Evolutionary conservation across 2,113 vertebrate species (phyloP).

Genomic region (Callopanchax toddi): DNA sequence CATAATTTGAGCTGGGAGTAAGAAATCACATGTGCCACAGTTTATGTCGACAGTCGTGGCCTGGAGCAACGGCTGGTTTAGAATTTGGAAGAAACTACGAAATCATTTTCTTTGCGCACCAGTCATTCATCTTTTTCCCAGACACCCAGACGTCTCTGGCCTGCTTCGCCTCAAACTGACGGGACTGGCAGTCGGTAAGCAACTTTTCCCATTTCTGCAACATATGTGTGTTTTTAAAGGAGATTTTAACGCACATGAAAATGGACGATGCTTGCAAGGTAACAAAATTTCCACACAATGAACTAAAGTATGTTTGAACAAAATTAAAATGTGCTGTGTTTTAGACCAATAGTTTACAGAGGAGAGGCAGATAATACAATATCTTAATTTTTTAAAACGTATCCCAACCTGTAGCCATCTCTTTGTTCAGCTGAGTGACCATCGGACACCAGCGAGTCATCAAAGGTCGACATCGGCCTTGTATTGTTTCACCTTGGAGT

Average conservation of each 20-base stretch:
- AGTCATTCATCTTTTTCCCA: slow-evolving; percentile 78
- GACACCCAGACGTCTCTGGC: slow-evolving; percentile 59
- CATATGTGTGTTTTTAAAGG: slow-evolving; percentile 32
- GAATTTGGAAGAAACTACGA: slow-evolving; percentile 72
- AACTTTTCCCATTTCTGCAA: slow-evolving; percentile 55
- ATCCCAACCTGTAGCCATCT: slow-evolving; percentile 3
- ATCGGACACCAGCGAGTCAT: slow-evolving; percentile 43
- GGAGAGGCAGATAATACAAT: slow-evolving; percentile 8
- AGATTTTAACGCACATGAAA: slow-evolving; percentile 59
- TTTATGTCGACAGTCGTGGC: slow-evolving; percentile 72
- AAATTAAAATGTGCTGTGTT: slow-evolving; percentile 35
- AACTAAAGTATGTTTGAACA: slow-evolving; percentile 47
- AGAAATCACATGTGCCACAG: slow-evolving; percentile 78
- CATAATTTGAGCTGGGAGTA: slow-evolving; percentile 66
- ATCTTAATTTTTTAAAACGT: background rate
- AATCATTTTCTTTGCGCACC: slow-evolving; percentile 73
- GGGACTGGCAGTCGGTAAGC: slow-evolving; percentile 67
- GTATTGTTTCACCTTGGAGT: slow-evolving; percentile 52
- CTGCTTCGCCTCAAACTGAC: slow-evolving; percentile 79
- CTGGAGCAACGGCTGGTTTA: slow-evolving; percentile 60
- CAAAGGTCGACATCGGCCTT: slow-evolving; percentile 23
- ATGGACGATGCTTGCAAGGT: slow-evolving; percentile 44
- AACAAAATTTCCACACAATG: slow-evolving; percentile 51
- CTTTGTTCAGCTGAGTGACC: slow-evolving; percentile 48
- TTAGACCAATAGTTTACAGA: slow-evolving; percentile 12